phyloP scores from a whole-genome alignment of 2,797 vertebrate species.

The Discoglossus pictus region DNA sequence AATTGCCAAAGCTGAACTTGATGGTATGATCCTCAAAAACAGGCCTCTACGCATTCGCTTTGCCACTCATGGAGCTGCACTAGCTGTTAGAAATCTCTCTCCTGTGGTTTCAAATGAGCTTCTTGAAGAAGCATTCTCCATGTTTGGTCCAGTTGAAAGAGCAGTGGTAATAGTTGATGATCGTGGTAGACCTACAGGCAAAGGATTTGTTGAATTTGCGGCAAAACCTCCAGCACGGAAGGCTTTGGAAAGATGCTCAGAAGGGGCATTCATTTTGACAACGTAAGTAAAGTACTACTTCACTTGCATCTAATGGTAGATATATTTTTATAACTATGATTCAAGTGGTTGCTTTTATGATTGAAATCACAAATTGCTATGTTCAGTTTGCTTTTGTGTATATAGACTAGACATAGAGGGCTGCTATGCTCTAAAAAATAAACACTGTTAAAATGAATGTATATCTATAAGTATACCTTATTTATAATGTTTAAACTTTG shows the following conservation, averaged over 20 bases:
- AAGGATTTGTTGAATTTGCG: constrained; percentile 92
- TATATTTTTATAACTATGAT: too few relatives aligned
- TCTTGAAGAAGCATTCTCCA: constrained; percentile 91
- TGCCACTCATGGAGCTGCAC: constrained; percentile 87
- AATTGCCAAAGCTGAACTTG: constrained; percentile 94
- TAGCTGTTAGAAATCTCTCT: constrained; percentile 90
- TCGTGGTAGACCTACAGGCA: constrained; percentile 89
- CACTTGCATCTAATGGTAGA: background rate
- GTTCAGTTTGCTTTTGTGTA: too few relatives aligned
- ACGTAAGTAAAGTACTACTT: constrained; percentile 78
- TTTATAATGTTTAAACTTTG: too few relatives aligned
- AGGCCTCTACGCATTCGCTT: constrained; percentile 90
- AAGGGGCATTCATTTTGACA: constrained; percentile 92
- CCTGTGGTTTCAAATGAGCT: constrained; percentile 95
- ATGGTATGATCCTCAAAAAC: constrained; percentile 88
- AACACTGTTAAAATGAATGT: too few relatives aligned
- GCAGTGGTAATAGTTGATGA: constrained; percentile 92
- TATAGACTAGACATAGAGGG: too few relatives aligned
- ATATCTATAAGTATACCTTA: too few relatives aligned
- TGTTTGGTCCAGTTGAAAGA: constrained; percentile 92
- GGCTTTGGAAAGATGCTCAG: constrained; percentile 90
- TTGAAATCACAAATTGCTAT: too few relatives aligned
- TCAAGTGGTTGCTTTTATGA: too few relatives aligned
- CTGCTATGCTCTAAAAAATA: too few relatives aligned
- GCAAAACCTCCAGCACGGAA: constrained; percentile 91